Evolutionary conservation across 2,888 invertebrate species (phyloP).

Genomic region (Galeruca laticollis): DNA sequence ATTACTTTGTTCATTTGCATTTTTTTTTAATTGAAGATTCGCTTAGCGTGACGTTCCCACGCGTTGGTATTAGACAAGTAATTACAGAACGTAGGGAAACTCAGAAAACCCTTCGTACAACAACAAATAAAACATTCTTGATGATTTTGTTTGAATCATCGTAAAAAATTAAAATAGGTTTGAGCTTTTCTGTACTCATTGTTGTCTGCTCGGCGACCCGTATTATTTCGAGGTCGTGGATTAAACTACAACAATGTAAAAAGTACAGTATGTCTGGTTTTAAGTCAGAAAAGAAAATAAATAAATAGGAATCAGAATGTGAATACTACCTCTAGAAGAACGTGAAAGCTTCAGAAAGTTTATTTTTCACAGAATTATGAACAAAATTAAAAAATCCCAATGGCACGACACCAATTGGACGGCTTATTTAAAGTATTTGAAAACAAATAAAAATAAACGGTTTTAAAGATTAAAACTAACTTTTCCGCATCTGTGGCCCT

Average conservation of each 20-base stretch:
- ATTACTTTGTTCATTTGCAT: constrained; percentile 6
- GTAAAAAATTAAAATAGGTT: constrained; percentile 46
- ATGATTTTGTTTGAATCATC: constrained; percentile 51
- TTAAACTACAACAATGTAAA: constrained; percentile 35
- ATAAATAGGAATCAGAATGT: too few species aligned
- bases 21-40: background rate
- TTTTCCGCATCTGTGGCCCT: too few species aligned
- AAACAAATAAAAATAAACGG: too few species aligned
- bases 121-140: constrained; percentile 35
- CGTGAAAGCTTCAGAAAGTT: too few species aligned
- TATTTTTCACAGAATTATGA: too few species aligned
- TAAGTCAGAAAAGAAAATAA: background rate
- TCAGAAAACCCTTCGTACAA: constrained; percentile 25
- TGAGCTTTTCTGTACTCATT: constrained; percentile 54
- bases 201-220: constrained; percentile 62
- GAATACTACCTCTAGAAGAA: too few species aligned
- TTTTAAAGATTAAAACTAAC: too few species aligned
- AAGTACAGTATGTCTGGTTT: background rate
- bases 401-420: too few species aligned
- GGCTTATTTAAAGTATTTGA: too few species aligned
- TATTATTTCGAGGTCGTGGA: constrained; percentile 52
- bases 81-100: constrained; percentile 23
- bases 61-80: constrained; percentile 12
- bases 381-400: too few species aligned
- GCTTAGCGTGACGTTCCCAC: constrained; percentile 19